These are phyloP conservation scores for Eupithecia exiguata DNA, from an alignment of 2,888 invertebrate species.

Conservation along the genomic window DNA sequence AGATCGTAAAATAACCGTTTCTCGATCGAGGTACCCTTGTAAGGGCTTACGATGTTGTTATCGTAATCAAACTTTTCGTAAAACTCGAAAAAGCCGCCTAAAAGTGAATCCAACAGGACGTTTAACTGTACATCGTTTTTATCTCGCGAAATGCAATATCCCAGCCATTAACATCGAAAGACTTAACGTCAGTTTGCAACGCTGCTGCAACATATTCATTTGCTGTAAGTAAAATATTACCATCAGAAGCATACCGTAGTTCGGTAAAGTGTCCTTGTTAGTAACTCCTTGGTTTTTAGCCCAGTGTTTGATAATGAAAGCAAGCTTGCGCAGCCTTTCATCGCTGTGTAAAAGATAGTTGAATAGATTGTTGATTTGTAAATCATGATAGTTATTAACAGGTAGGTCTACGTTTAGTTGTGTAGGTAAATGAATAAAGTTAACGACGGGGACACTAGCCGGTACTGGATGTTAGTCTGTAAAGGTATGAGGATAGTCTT, in stretches of 20 bases:
- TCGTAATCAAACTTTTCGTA: conserved; percentile 25
- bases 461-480: neutral
- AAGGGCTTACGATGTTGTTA: conserved; percentile 20
- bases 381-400: neutral
- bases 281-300: neutral
- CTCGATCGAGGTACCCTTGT: conserved; percentile 16
- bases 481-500: neutral
- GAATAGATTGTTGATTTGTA: conserved; percentile 6
- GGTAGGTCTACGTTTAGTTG: neutral
- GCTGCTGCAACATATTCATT: neutral
- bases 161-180: neutral
- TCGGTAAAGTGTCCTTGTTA: neutral
- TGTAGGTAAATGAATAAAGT: neutral
- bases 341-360: neutral
- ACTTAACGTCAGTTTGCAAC: neutral
- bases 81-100: conserved; percentile 31
- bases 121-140: neutral
- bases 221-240: conserved; percentile 1
- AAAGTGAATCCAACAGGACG: conserved; percentile 12
- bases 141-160: conserved; percentile 8
- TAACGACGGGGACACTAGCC: neutral
- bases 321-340: neutral
- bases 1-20: conserved; percentile 7
- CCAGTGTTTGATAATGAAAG: neutral
- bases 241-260: conserved; percentile 5